Evolutionary conservation across 1,140 invertebrate genomes (phyloP), one percentile per base, ranked within the genome.

Genomic region (Nasonia longicornis): DNA sequence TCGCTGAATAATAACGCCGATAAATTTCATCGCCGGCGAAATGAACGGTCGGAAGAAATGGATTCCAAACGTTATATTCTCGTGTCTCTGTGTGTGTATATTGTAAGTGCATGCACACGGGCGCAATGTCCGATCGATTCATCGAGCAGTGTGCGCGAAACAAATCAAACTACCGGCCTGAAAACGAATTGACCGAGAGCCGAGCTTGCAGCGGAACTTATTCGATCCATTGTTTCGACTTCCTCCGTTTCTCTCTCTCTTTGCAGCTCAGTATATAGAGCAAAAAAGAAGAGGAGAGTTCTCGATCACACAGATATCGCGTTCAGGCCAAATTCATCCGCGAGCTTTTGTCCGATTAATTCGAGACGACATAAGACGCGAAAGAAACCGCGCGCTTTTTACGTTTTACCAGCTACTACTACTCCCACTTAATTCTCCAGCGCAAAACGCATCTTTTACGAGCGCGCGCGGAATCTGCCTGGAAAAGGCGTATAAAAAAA

Each of bases 201-300:
- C 64, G 48, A 78, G 22, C 74, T 73, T 22, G 35, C 76, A 81
- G 58, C 63, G 42, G 70, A 66, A 74, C 64, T 75, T 74, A 75
- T 69, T 75, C 80, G 80, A 81, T 45, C 52, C 67, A 81, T 77
- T 81, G 80, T 81, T 81, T 71, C 48, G 38, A 80, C 79, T 52
- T 80, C 72, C 58, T 74, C 12, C 58, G 71, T 80, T 80, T 74
- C 4, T 58, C 3, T 7, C 52, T 58, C 16, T 52, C 48, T 74
- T 74, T 74, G 74, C 70, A 66, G 35, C 16, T 12, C 70, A 10
- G 31, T 35, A 80, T 35, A 80, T 80, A 74, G 64, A 74, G 73
- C 73, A 71, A 75, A 14, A 64, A 38, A 20, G 31, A 78, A 22
- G 67, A 70, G 70, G 66, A 45, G 31, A 35, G 31, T 3, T 35